Base-by-base conservation (phyloP, 2,797 vertebrate species). In the Rhyacichthys aspro region DNA sequence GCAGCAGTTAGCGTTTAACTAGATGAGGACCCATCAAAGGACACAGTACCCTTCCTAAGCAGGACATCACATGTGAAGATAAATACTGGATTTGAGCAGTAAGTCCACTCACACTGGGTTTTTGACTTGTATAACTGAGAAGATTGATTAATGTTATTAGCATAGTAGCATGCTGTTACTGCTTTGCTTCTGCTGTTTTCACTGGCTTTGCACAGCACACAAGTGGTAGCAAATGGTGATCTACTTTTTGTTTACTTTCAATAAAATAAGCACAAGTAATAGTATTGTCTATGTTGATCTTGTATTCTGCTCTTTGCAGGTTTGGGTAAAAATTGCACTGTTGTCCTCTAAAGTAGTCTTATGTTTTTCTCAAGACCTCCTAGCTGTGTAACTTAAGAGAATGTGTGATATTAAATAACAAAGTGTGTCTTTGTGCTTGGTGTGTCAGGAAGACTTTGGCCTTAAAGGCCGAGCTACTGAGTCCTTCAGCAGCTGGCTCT, bases 101-200 rank as follows among this genome's bases (percentile, higher is more conserved):
- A 70, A 84, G 84, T 88, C 12, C 7, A 3, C 58, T 71, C 49
- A 49, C 18, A 54, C 15, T 18, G 34, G 19, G 32, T 38, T 43
- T 19, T 36, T 39, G 37, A 16, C 12, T 47, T 6, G 2, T 17
- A 0, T 14, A 1, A 12, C 54, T 52, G n/a, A 3, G 14, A 23
- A 43, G 53, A 17, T 34, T 47, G 18, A 63, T 39, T 43, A 47
- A 17, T 71, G 68, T 83, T 65, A 65, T 79, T 83, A 82, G 80
- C 77, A 67, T 72, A 60, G 50, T 75, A 81, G 83, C 76, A 69
- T 67, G 55, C 23, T 58, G 56, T 53, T 33, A 60, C 23, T 36
- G 9, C 38, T 55, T 9, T 42, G 18, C 8, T 14, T 39, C 7
- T 48, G 18, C 11, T 53, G 39, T 11, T 45, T 50, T 49, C 18